Percentiles rank a stretch among this genome's conserved stretches.
These are phyloP conservation scores for Dynastes grantii DNA, from an alignment of 2,888 invertebrate genomes.

Conservation along the genomic window DNA sequence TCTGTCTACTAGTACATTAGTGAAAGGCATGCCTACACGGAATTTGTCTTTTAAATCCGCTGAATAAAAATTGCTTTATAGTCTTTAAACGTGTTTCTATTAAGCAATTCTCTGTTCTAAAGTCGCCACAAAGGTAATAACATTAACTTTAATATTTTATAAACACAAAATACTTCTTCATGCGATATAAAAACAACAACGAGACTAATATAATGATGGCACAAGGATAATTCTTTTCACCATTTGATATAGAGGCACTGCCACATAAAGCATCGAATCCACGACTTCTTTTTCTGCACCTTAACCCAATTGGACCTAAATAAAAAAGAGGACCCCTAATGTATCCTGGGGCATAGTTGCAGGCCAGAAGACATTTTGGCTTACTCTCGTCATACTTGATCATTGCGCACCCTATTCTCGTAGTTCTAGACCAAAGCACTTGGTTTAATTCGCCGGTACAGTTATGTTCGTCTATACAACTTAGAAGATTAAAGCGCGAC, in stretches of 20 bases:
- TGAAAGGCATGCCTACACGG: too few species aligned
- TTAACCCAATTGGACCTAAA: neutral
- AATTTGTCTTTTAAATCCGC: too few species aligned
- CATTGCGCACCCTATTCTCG: conserved; percentile 17
- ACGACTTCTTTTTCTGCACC: neutral
- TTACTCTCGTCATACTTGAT: neutral
- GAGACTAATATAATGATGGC: neutral
- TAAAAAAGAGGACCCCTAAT: neutral
- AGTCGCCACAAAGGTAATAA: too few species aligned
- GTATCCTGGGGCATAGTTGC: conserved; percentile 38
- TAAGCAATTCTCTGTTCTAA: too few species aligned
- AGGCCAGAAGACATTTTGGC: conserved; percentile 17
- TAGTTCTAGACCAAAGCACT: conserved; percentile 21
- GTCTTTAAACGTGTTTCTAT: too few species aligned
- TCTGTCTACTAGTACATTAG: too few species aligned
- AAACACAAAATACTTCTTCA: neutral
- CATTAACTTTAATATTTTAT: too few species aligned
- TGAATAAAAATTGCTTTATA: too few species aligned
- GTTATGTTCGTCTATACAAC: neutral
- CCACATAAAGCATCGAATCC: conserved; percentile 8
- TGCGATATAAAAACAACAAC: neutral
- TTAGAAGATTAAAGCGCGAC: neutral
- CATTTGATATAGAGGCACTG: neutral
- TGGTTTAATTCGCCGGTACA: conserved; percentile 31
- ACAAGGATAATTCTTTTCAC: neutral